Evolutionary conservation across 2,888 invertebrate genomes (phyloP).

Genomic region (Plebejus anna): DNA sequence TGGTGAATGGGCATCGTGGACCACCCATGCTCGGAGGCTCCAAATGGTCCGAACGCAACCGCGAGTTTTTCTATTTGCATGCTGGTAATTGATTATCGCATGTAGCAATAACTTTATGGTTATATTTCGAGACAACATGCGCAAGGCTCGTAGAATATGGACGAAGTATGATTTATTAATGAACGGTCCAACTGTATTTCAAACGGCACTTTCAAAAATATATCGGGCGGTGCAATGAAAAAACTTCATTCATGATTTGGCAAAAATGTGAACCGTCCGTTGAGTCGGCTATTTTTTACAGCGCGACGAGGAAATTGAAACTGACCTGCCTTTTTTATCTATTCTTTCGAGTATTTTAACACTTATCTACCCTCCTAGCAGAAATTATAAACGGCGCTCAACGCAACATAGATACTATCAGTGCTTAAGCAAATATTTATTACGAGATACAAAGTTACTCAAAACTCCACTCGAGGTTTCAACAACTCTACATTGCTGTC

Average conservation of each 20-base stretch:
- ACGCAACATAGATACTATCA: background rate
- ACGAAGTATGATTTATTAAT: conserved; percentile 19
- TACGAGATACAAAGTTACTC: background rate
- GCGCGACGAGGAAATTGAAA: conserved; percentile 3
- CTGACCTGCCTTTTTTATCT: background rate
- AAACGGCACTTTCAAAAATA: conserved; percentile 6
- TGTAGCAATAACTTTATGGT: background rate
- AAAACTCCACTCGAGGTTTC: background rate
- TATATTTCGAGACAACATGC: background rate
- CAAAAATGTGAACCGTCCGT: conserved; percentile 7
- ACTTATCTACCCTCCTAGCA: background rate
- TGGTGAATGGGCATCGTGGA: conserved; percentile 7
- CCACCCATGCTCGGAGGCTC: background rate
- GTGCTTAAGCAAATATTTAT: background rate
- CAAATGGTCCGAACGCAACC: background rate
- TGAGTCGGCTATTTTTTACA: conserved; percentile 8
- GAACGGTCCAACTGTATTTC: background rate
- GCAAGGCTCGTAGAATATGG: background rate
- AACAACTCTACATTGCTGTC: background rate
- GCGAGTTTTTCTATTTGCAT: conserved; percentile 5
- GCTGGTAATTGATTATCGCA: conserved; percentile 11
- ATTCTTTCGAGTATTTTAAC: background rate
- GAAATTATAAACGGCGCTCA: background rate
- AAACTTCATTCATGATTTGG: conserved; percentile 13
- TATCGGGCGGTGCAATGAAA: conserved; percentile 13